These are phyloP conservation scores for Uromys caudimaculatus DNA, from an alignment of 2,797 vertebrate species.

Conservation along the genomic window DNA sequence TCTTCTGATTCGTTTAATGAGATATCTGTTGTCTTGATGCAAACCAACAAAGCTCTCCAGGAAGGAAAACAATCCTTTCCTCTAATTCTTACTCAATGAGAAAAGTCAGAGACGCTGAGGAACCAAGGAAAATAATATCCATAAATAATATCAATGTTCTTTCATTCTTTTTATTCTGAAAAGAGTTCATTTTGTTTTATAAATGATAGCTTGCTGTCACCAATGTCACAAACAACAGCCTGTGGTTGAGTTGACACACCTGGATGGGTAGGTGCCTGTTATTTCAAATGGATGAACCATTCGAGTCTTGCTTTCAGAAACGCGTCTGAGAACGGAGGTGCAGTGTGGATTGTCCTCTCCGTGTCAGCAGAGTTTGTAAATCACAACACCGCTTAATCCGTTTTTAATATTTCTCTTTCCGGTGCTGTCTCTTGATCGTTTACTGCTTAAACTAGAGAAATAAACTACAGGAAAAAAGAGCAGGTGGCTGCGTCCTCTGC, in stretches of 20 bases:
- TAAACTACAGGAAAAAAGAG: not conserved
- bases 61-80: conserved; percentile 4
- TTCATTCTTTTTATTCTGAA: not conserved
- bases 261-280: not conserved
- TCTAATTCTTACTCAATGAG: conserved; percentile 14
- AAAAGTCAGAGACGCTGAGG: conserved; percentile 45
- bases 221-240: not conserved
- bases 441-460: conserved; percentile 15
- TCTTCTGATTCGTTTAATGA: conserved; percentile 6
- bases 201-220: not conserved
- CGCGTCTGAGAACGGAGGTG: not conserved
- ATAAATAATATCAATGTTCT: not conserved
- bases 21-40: not conserved
- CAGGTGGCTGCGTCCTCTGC: not conserved
- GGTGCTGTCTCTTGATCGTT: not conserved
- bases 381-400: not conserved
- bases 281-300: not conserved
- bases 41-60: conserved; percentile 61
- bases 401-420: not conserved
- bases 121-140: not conserved
- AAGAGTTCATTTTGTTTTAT: not conserved
- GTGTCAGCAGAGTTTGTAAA: not conserved
- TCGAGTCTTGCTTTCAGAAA: not conserved
- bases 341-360: not conserved
- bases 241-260: not conserved